Evolutionary conservation across 2,797 vertebrate genomes (phyloP).

Genomic region (Setipinna tenuifilis): DNA sequence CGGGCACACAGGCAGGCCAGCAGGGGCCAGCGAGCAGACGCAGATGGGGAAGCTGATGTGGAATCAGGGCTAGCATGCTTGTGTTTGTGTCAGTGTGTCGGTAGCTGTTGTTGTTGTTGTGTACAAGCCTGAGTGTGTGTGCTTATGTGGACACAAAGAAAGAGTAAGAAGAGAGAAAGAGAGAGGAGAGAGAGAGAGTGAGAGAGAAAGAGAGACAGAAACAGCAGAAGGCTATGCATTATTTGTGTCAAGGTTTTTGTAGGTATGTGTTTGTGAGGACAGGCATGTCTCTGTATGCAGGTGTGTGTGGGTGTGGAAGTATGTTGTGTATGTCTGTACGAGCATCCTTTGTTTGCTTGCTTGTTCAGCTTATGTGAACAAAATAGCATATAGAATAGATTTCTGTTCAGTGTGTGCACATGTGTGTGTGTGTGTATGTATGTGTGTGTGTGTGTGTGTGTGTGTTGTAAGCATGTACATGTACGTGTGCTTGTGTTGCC

Average conservation of each 20-base stretch:
- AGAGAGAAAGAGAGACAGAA: not conserved
- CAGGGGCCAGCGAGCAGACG: no score
- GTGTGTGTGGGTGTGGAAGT: not conserved
- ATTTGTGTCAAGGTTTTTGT: not conserved
- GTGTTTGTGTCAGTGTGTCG: no score
- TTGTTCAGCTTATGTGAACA: no score
- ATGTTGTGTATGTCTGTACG: not conserved
- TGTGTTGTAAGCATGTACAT: not conserved
- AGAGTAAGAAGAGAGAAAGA: not conserved
- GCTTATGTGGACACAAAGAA: no score
- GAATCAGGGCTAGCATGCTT: no score
- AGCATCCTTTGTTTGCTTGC: not conserved
- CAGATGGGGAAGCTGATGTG: no score
- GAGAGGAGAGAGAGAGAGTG: no score
- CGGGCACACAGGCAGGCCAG: no score
- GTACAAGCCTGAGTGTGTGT: no score
- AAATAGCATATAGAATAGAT: no score
- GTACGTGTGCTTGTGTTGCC: not conserved
- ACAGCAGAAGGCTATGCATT: no score
- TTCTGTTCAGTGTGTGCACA: not conserved
- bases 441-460: not conserved
- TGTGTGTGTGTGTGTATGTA: not conserved
- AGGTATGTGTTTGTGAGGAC: not conserved
- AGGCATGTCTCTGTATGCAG: not conserved
- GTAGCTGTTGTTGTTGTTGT: no score